Evolutionary conservation across 2,113 vertebrate genomes (phyloP).

Genomic region (Grammomys dolichurus): DNA sequence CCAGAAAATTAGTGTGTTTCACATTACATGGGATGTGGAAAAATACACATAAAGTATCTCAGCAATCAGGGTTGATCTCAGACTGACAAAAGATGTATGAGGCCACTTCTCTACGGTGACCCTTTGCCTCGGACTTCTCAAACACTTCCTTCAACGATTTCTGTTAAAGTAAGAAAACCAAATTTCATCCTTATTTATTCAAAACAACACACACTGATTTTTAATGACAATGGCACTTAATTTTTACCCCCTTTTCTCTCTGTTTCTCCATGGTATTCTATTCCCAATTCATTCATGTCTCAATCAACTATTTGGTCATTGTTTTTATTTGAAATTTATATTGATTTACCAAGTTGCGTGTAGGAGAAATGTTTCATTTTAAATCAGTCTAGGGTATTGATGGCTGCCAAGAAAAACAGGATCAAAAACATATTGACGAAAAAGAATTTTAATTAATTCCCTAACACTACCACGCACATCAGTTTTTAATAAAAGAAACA

Average conservation of each 20-base stretch:
- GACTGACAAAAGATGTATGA: neutral
- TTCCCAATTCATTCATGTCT: neutral
- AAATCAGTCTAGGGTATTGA: conserved; percentile 21
- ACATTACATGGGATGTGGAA: neutral
- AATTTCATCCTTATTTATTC: neutral
- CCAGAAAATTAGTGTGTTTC: neutral
- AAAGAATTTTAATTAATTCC: neutral
- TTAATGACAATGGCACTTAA: neutral
- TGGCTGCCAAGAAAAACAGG: neutral
- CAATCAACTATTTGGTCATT: neutral
- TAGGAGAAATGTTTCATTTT: neutral
- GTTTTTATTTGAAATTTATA: neutral
- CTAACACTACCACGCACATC: neutral
- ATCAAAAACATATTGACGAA: conserved; percentile 9
- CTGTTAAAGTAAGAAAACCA: neutral
- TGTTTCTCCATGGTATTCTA: neutral
- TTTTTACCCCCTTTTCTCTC: neutral
- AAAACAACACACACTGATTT: neutral
- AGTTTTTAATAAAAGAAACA: conserved; percentile 25
- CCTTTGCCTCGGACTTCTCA: neutral
- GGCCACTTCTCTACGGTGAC: neutral
- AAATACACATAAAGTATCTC: neutral
- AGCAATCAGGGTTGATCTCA: neutral
- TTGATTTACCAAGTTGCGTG: conserved; percentile 5
- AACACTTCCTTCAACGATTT: neutral